phyloP scores from a whole-genome alignment of 2,113 vertebrate genomes.

The Romanogobio albipinnatus region DNA sequence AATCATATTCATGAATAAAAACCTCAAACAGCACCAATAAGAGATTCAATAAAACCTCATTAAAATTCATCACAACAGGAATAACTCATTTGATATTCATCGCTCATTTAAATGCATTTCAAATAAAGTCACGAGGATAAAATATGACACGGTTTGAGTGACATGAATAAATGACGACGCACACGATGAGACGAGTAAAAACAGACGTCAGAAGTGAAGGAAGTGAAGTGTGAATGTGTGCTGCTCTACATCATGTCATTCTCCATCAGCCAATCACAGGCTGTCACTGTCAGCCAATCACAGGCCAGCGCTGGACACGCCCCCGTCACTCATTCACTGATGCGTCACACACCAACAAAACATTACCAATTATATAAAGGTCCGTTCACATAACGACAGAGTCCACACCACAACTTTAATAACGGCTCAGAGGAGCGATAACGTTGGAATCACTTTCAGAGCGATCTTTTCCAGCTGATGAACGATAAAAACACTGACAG shows the following conservation, averaged over 20 bases:
- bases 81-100: constrained; percentile 15
- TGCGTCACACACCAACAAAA: no score
- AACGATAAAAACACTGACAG: neutral
- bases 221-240: neutral
- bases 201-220: neutral
- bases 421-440: neutral
- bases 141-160: neutral
- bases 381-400: no score
- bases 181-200: neutral
- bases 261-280: constrained; percentile 8
- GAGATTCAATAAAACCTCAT: neutral
- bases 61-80: neutral
- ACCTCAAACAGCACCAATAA: no score
- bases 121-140: neutral
- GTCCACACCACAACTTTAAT: neutral
- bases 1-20: no score
- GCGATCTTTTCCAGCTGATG: neutral
- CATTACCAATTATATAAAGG: no score
- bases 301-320: neutral
- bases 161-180: neutral
- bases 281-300: neutral
- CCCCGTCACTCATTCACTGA: neutral
- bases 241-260: neutral
- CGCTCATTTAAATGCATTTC: neutral
- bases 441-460: neutral